Base-by-base conservation (phyloP, 2,797 vertebrate species). In the Tangara arthus region DNA sequence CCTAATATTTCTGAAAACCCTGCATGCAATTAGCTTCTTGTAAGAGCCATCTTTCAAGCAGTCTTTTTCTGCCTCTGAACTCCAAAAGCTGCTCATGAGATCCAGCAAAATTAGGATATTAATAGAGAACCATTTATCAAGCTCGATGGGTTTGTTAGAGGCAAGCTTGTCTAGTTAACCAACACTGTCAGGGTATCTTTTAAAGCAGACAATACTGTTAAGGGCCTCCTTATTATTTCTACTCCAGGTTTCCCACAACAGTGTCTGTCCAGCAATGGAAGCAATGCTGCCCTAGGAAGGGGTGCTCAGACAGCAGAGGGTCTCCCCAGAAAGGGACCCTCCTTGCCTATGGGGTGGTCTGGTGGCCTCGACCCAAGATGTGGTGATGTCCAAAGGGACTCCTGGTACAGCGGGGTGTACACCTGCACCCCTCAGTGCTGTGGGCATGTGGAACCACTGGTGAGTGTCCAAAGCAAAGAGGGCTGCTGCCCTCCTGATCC, bases 51-150 rank as follows among this genome's bases (percentile, higher is more conserved):
- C 85, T 94, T 95, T 96, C 70, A 93, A 93, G 49, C 12, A 86
- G 49, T 37, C 63, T 72, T 87, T 88, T 78, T 92, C 72, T 95
- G 84, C 72, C 63, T 90, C 86, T 91, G 75, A 90, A 85, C 63
- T 94, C 66, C 17, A 22, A 89, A 94, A 94, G 70, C 87, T 69
- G 80, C 66, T 96, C 82, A 70, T 93, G 80, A 87, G 76, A 88
- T 91, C 44, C 87, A 88, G 76, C 7, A 88, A 91, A 95, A 94
- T 86, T 84, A 94, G 79, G 76, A 64, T 96, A 89, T 91, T 94
- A 94, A 93, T 73, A 95, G 70, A 69, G 73, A 88, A 66, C 20
- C 55, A 86, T 94, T 94, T 72, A 93, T 91, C 91, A 94, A 64
- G 44, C 39, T 85, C 0, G 2, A 85, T 65, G 71, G 79, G 41